These are phyloP conservation scores for Phyllostomus discolor DNA, from an alignment of 2,113 vertebrate species.

Conservation along the genomic window DNA sequence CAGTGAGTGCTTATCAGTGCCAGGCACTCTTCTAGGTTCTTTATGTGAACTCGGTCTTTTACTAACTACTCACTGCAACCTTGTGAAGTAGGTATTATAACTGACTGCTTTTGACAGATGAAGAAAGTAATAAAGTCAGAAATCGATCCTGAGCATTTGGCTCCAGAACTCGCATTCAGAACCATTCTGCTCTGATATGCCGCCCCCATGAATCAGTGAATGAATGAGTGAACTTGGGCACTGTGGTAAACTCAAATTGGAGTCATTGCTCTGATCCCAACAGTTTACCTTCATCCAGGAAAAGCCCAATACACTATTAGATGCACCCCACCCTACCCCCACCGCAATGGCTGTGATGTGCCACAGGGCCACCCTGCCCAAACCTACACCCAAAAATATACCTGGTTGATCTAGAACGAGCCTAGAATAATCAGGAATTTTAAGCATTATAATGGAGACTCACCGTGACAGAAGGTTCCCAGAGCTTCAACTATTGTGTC, in stretches of 20 bases:
- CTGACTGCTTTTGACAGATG: background rate
- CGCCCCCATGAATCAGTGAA: background rate
- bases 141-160: background rate
- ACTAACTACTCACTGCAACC: background rate
- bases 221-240: background rate
- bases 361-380: background rate
- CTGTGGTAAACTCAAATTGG: background rate
- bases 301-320: background rate
- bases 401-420: background rate
- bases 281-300: background rate
- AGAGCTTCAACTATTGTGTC: background rate
- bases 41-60: background rate
- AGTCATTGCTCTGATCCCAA: background rate
- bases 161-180: background rate
- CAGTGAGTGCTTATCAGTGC: background rate
- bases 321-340: too few species aligned
- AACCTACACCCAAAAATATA: background rate
- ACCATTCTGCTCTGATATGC: background rate
- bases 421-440: background rate
- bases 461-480: background rate
- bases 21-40: background rate
- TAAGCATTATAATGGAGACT: background rate
- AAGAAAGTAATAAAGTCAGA: background rate
- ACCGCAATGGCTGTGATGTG: too few species aligned
- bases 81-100: background rate